Conservation (phyloP, 2,888 invertebrate species). For the Eupelmus urozonus region DNA sequence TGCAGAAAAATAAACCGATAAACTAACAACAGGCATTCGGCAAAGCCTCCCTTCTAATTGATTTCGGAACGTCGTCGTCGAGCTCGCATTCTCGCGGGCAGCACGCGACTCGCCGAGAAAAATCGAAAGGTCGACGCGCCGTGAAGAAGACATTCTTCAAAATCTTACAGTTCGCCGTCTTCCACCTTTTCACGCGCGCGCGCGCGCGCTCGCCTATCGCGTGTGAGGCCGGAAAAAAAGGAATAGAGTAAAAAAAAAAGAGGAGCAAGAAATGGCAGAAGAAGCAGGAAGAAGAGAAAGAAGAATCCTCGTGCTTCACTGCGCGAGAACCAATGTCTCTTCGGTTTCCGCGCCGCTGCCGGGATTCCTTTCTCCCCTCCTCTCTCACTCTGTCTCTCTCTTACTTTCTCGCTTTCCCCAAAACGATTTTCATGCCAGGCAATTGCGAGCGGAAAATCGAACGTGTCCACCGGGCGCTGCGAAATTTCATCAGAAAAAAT, state of each 20-base stretch:
- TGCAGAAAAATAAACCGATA: too few relatives aligned
- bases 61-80: not conserved
- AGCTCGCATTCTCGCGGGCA: not conserved
- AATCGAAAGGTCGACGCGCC: constrained; percentile 66
- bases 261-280: too few relatives aligned
- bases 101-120: constrained; percentile 54
- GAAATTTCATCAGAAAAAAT: constrained; percentile 35
- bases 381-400: not conserved
- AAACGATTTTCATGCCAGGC: constrained; percentile 53
- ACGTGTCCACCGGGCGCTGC: not conserved
- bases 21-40: not conserved
- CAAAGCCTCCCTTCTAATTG: not conserved
- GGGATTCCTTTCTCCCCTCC: constrained; percentile 11
- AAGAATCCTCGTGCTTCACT: constrained; percentile 63
- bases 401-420: constrained; percentile 9
- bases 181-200: constrained; percentile 37
- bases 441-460: constrained; percentile 61
- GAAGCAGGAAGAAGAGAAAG: not conserved
- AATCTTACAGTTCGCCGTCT: constrained; percentile 59
- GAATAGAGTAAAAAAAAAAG: too few relatives aligned
- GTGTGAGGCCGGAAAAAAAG: too few relatives aligned
- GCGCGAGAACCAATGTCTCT: constrained; percentile 60
- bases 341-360: constrained; percentile 52
- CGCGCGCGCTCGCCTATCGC: not conserved
- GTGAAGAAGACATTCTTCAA: constrained; percentile 72